Percentiles rank a stretch among this genome's conserved stretches.
Evolutionary conservation across 2,797 vertebrate genomes (phyloP).

Genomic region (Petrocephalus schoutedeni): DNA sequence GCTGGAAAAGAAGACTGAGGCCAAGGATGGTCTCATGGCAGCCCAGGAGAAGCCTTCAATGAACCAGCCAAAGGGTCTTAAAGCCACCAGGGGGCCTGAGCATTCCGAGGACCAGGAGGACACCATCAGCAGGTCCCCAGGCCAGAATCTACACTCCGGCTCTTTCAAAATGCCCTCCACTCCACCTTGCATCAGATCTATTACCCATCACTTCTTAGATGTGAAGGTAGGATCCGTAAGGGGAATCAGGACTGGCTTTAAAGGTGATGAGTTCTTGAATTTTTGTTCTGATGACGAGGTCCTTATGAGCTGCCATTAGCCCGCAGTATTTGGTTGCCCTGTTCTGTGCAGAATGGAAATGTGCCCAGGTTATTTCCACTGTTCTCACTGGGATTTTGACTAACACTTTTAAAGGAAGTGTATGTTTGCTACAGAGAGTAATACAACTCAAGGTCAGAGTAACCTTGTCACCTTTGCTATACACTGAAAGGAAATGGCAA

Average conservation of each 20-base stretch:
- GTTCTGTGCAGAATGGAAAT: neutral
- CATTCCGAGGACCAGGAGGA: constrained; percentile 48
- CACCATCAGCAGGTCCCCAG: constrained; percentile 29
- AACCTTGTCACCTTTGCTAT: neutral
- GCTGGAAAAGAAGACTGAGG: constrained; percentile 52
- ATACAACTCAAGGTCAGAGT: neutral
- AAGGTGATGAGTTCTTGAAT: neutral
- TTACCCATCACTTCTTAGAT: constrained; percentile 7
- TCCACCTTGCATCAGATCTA: constrained; percentile 5
- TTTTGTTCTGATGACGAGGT: neutral
- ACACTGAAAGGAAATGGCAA: too few relatives aligned
- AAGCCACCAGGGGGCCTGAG: constrained; percentile 37
- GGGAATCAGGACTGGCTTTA: too few relatives aligned
- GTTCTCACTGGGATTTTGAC: neutral
- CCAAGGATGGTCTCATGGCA: constrained; percentile 54
- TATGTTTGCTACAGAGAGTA: neutral
- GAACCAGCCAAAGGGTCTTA: constrained; percentile 34
- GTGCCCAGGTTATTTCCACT: neutral
- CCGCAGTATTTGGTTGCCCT: neutral
- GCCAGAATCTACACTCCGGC: constrained; percentile 39
- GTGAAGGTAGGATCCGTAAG: constrained; percentile 15
- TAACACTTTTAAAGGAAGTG: neutral
- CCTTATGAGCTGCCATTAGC: neutral
- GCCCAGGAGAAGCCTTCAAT: constrained; percentile 43
- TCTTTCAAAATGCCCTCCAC: constrained; percentile 13